phyloP scores from a whole-genome alignment of 2,797 vertebrate genomes.

The Yasuhikotakia modesta region DNA sequence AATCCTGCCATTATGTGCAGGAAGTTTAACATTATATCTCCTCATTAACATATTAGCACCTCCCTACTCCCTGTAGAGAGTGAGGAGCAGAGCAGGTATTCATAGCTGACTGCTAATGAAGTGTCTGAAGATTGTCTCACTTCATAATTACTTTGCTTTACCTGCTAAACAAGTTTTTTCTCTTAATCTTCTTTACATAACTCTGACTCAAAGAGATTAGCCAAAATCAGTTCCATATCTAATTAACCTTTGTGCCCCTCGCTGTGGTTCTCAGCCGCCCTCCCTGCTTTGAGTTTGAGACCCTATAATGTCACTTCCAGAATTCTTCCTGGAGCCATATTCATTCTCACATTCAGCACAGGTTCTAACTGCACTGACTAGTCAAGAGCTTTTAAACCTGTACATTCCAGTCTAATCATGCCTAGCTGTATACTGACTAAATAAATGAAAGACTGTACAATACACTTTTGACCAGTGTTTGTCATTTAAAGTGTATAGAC shows the following conservation, averaged over 20 bases:
- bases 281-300: constrained; percentile 32
- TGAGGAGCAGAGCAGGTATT: background rate
- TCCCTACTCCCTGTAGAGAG: background rate
- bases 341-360: constrained; percentile 61
- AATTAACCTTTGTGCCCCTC: constrained; percentile 60
- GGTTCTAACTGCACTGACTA: too few species aligned
- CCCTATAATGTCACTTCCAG: constrained; percentile 8
- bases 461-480: too few species aligned
- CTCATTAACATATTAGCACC: constrained; percentile 23
- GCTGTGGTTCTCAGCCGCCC: constrained; percentile 50
- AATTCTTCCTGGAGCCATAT: constrained; percentile 57
- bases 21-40: constrained; percentile 1
- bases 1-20: constrained; percentile 2
- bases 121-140: constrained; percentile 44
- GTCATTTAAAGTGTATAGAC: too few species aligned
- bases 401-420: too few species aligned
- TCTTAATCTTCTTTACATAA: constrained; percentile 50
- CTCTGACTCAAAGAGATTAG: constrained; percentile 57
- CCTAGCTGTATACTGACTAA: too few species aligned
- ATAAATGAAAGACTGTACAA: too few species aligned
- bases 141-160: constrained; percentile 53
- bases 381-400: too few species aligned
- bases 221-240: constrained; percentile 55
- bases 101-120: constrained; percentile 27
- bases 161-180: constrained; percentile 44